A percentile compares a stretch with the other conserved stretches of the same genome.
Conservation (phyloP, 2,113 vertebrate genomes). For the Dicerorhinus sumatrensis region DNA sequence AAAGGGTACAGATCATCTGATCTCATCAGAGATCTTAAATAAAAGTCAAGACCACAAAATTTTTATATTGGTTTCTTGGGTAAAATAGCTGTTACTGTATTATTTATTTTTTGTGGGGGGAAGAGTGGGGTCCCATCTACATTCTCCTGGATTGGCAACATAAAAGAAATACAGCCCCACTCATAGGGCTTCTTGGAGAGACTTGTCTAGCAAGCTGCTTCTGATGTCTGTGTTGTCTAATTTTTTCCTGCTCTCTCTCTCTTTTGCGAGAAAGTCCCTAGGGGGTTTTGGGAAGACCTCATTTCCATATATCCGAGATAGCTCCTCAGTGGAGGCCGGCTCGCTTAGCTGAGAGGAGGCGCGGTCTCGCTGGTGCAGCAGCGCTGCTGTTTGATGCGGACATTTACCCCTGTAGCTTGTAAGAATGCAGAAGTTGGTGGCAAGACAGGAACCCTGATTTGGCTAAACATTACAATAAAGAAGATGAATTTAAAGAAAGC, state of each 20-base stretch:
- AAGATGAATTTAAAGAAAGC: neutral
- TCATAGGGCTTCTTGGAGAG: neutral
- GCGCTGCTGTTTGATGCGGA: neutral
- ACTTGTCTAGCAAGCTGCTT: neutral
- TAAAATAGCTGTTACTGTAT: conserved; percentile 20
- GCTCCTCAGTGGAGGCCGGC: neutral
- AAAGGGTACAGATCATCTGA: conserved; percentile 80
- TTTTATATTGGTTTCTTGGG: conserved; percentile 56
- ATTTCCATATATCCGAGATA: conserved; percentile 28
- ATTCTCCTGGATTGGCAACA: neutral
- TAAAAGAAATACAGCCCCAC: neutral
- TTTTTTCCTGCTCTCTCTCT: conserved; percentile 29
- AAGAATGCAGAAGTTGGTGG: neutral
- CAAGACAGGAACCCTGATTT: neutral
- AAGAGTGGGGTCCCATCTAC: neutral
- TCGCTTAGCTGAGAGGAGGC: neutral
- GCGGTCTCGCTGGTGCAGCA: neutral
- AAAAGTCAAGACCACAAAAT: conserved; percentile 69
- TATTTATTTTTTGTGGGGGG: neutral
- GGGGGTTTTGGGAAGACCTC: conserved; percentile 37
- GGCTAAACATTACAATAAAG: neutral
- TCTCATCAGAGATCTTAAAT: conserved; percentile 82
- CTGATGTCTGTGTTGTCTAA: conserved; percentile 45
- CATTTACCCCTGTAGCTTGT: no score
- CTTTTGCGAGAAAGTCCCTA: neutral